Conservation (phyloP, 2,113 vertebrate genomes). For the Platysternon megacephalum region DNA sequence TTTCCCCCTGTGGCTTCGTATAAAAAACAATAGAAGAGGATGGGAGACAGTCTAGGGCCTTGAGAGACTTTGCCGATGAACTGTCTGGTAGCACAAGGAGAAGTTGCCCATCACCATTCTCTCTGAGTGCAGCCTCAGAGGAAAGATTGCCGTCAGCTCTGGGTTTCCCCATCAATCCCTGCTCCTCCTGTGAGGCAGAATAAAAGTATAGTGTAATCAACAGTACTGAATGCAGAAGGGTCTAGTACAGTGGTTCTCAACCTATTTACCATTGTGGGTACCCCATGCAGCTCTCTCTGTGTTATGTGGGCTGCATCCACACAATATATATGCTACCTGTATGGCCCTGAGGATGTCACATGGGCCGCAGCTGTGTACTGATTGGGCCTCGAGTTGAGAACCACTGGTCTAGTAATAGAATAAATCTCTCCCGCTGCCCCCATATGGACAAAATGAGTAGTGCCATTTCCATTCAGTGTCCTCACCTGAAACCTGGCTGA, state of each 20-base stretch:
- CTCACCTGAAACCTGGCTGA: neutral
- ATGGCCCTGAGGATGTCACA: no score
- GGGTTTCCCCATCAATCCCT: neutral
- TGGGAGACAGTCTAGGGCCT: neutral
- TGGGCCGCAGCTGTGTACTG: no score
- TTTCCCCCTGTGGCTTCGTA: neutral
- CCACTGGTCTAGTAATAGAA: neutral
- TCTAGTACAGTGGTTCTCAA: no score
- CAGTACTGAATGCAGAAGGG: neutral
- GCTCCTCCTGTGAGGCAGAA: neutral
- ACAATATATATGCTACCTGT: no score
- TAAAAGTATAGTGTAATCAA: neutral
- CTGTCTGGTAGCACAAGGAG: neutral
- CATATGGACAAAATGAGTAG: neutral
- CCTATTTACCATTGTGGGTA: no score
- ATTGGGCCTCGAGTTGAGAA: no score
- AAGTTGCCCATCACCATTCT: neutral
- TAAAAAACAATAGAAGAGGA: neutral
- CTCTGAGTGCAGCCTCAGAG: neutral
- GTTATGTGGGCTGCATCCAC: no score
- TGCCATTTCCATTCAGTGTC: neutral
- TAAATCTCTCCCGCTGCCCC: neutral
- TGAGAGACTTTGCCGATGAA: neutral
- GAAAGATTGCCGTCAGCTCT: neutral
- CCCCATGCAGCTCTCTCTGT: no score